Conservation (phyloP, 2,888 invertebrate genomes). For the Archaeoteleia sp. region DNA sequence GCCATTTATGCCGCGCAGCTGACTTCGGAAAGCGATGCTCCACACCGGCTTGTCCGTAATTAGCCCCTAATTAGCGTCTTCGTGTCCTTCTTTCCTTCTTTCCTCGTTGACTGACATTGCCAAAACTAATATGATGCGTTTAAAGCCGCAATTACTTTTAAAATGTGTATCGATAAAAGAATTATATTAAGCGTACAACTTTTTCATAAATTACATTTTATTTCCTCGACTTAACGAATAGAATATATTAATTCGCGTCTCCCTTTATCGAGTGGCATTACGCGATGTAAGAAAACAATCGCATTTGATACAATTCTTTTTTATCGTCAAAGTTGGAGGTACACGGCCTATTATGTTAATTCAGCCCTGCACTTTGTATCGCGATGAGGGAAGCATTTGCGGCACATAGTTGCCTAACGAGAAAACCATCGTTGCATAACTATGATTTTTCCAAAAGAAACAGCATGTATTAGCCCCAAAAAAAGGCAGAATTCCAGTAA, state of each 20-base stretch:
- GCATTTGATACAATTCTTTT: background rate
- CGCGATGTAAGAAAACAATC: no score
- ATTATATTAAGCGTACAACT: no score
- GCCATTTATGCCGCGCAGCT: conserved; percentile 5
- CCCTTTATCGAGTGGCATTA: no score
- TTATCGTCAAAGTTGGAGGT: conserved; percentile 17
- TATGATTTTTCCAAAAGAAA: conserved; percentile 20
- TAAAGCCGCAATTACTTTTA: no score
- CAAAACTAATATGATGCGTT: no score
- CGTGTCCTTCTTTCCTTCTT: no score
- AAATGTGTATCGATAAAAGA: no score
- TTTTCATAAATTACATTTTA: no score
- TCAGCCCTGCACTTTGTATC: conserved; percentile 27
- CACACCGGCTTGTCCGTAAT: conserved; percentile 4
- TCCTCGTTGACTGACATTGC: no score
- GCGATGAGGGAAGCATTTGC: conserved; percentile 24
- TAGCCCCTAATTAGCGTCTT: conserved; percentile 8
- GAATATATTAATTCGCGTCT: no score
- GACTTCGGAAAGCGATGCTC: conserved; percentile 2
- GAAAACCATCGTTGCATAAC: conserved; percentile 43
- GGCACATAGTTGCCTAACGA: conserved; percentile 32
- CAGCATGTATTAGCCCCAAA: background rate
- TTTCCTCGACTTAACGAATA: no score
- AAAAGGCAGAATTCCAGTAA: no score
- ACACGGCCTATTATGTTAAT: conserved; percentile 40